Evolutionary conservation across 1,140 invertebrate genomes (phyloP).

Genomic region (Cherax destructor): DNA sequence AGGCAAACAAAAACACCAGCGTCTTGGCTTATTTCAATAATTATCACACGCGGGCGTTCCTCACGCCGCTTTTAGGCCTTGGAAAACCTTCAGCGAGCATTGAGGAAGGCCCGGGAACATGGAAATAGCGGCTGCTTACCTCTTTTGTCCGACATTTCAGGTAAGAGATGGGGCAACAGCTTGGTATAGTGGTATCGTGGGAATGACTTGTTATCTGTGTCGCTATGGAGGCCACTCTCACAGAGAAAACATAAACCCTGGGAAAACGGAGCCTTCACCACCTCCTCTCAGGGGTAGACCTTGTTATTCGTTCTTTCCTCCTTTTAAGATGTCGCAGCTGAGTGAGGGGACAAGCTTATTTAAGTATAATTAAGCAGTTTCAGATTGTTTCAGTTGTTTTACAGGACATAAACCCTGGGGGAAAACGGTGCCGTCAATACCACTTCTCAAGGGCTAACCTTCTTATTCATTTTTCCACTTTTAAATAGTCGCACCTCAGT

Average conservation of each 20-base stretch:
- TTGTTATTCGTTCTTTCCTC: too few relatives aligned
- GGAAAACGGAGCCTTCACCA: background rate
- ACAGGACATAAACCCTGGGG: too few relatives aligned
- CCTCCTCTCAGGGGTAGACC: too few relatives aligned
- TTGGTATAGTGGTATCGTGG: background rate
- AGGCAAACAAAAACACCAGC: conserved; percentile 7
- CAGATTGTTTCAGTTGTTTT: too few relatives aligned
- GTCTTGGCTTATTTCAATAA: background rate
- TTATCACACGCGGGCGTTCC: background rate
- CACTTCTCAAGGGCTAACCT: too few relatives aligned
- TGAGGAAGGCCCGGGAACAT: background rate
- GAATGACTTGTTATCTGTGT: background rate
- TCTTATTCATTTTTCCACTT: too few relatives aligned
- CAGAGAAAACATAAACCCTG: background rate
- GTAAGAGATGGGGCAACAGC: conserved; percentile 54
- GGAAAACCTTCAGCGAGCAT: background rate
- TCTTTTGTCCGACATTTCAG: conserved; percentile 55
- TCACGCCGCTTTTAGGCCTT: background rate
- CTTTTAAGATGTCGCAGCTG: too few relatives aligned
- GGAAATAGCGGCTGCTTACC: background rate
- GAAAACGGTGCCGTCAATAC: too few relatives aligned
- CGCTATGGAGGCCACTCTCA: conserved; percentile 12
- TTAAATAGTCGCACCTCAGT: too few relatives aligned
- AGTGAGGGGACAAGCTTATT: too few relatives aligned
- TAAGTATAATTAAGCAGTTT: too few relatives aligned